These are phyloP conservation scores for Columba guinea DNA, from an alignment of 2,797 vertebrate species.

Conservation along the genomic window DNA sequence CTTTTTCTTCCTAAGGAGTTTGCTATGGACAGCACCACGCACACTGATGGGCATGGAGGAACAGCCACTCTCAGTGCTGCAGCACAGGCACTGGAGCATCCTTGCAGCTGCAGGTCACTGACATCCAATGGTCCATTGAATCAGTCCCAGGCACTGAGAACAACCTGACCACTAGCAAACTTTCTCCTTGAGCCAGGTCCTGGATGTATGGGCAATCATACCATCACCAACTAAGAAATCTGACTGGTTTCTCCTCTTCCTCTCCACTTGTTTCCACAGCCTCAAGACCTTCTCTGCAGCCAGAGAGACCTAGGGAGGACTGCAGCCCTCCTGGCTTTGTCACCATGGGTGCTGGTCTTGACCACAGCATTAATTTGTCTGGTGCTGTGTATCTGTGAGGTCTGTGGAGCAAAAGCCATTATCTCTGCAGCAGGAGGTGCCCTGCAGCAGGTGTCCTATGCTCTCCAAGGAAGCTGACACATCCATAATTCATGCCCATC, in stretches of 20 bases:
- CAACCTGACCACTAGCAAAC: not conserved
- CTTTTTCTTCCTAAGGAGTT: not conserved
- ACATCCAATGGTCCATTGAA: not conserved
- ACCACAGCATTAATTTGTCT: rapidly evolving
- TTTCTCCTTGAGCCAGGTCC: not conserved
- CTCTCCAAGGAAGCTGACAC: not conserved
- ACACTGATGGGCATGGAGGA: not conserved
- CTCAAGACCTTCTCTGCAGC: not conserved
- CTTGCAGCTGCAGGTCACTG: not conserved
- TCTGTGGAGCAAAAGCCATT: not conserved
- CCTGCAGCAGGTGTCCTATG: not conserved
- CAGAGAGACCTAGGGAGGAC: not conserved
- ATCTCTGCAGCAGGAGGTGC: not conserved
- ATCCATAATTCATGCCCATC: not conserved
- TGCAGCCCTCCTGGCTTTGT: not conserved
- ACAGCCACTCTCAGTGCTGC: not conserved
- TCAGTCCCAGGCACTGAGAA: not conserved
- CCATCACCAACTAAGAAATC: not conserved
- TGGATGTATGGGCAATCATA: rapidly evolving
- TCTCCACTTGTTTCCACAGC: not conserved
- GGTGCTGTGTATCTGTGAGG: not conserved
- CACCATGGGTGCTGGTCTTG: not conserved
- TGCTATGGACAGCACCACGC: not conserved
- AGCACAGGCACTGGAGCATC: not conserved
- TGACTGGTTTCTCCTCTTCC: not conserved